phyloP scores from a whole-genome alignment of 2,888 invertebrate genomes.

The Phortica okadai region DNA sequence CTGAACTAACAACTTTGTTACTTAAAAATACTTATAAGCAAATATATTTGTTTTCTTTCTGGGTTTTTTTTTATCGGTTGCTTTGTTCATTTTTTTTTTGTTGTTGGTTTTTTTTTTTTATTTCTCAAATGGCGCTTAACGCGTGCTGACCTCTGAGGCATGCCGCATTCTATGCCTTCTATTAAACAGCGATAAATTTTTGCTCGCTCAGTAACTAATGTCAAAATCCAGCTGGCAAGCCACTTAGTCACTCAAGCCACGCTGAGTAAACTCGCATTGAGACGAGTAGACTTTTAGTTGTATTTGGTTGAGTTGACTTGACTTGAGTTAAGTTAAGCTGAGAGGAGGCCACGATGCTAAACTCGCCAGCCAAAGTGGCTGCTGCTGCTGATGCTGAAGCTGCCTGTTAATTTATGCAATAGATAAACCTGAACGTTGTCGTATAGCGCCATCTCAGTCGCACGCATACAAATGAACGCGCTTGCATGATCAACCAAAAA shows the following conservation, averaged over 20 bases:
- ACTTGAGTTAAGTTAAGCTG: not conserved
- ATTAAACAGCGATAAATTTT: conserved; percentile 28
- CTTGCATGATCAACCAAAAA: not conserved
- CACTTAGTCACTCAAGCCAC: conserved; percentile 22
- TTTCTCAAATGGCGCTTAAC: not conserved
- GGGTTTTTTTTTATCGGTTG: not conserved
- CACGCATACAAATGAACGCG: not conserved
- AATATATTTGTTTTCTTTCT: not conserved
- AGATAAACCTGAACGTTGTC: conserved; percentile 40
- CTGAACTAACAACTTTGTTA: too few species aligned
- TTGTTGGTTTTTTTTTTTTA: not conserved
- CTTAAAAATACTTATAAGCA: too few species aligned
- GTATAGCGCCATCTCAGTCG: not conserved
- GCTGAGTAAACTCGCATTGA: not conserved
- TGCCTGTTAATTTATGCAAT: conserved; percentile 63
- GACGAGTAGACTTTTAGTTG: not conserved
- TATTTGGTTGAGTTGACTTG: not conserved
- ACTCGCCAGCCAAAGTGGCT: conserved; percentile 23
- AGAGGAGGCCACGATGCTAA: not conserved
- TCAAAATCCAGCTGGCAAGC: conserved; percentile 23
- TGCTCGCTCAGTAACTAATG: conserved; percentile 7
- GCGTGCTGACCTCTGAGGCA: conserved; percentile 10
- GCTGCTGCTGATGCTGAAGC: not conserved
- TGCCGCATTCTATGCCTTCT: not conserved
- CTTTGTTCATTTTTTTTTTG: not conserved